Percentiles rank a stretch among this genome's conserved stretches.
phyloP scores from a whole-genome alignment of 2,888 invertebrate genomes.

The Amphipyra berbera region DNA sequence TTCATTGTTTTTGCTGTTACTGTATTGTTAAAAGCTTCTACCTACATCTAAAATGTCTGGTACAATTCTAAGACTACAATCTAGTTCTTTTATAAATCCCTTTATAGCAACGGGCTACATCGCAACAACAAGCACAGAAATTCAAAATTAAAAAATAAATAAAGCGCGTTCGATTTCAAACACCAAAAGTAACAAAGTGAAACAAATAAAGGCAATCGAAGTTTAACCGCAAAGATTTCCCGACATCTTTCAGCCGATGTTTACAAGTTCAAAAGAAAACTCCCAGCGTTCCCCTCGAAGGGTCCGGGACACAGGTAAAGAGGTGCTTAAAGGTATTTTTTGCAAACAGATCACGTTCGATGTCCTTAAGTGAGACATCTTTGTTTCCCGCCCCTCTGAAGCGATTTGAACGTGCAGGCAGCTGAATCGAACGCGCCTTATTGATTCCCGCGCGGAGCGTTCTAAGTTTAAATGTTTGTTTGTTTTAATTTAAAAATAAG shows the following conservation, averaged over 20 bases:
- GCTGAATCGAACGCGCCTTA: slow-evolving; percentile 77
- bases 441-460: slow-evolving; percentile 71
- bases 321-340: slow-evolving; percentile 83
- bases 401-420: slow-evolving; percentile 75
- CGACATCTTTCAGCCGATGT: slow-evolving; percentile 82
- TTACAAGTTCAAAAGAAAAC: slow-evolving; percentile 82
- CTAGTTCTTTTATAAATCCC: no score
- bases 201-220: slow-evolving; percentile 77
- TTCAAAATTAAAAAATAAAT: slow-evolving; percentile 32
- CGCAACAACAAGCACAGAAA: not conserved
- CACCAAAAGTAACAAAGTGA: slow-evolving; percentile 64
- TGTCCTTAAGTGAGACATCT: slow-evolving; percentile 87
- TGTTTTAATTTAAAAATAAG: slow-evolving; percentile 17
- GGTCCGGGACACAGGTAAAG: slow-evolving; percentile 76
- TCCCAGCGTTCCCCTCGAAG: slow-evolving; percentile 67
- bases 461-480: slow-evolving; percentile 43
- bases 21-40: no score
- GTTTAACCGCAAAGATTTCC: slow-evolving; percentile 79
- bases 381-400: slow-evolving; percentile 75
- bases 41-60: no score
- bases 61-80: no score
- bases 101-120: not conserved
- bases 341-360: slow-evolving; percentile 88
- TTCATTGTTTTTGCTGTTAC: no score
- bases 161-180: slow-evolving; percentile 63